Percentiles rank a stretch among this genome's conserved stretches.
Evolutionary conservation across 2,113 vertebrate species (phyloP).

Genomic region (Hydropotes inermis): DNA sequence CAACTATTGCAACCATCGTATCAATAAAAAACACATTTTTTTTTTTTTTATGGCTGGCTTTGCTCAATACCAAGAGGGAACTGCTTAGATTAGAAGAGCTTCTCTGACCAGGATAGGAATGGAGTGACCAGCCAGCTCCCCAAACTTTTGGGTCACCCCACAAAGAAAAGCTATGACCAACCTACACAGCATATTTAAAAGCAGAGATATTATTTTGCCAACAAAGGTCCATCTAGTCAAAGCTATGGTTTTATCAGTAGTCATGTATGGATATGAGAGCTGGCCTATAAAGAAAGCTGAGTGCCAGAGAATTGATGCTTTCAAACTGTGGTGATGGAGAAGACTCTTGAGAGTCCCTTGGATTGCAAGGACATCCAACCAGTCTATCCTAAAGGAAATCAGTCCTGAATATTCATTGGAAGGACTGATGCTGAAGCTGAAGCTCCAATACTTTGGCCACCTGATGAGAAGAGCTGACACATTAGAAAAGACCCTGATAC

Average conservation of each 20-base stretch:
- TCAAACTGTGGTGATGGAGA: neutral
- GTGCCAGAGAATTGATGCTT: neutral
- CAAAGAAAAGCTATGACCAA: neutral
- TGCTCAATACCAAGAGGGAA: neutral
- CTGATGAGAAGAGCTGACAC: neutral
- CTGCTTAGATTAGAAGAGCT: neutral
- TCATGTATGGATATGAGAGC: neutral
- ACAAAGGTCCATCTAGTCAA: neutral
- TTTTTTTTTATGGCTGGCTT: neutral
- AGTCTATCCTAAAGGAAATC: neutral
- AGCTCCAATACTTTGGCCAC: neutral
- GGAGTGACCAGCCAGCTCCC: neutral
- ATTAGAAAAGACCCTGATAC: neutral
- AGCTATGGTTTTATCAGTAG: neutral
- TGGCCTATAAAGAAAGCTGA: neutral
- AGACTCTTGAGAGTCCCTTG: neutral
- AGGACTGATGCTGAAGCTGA: neutral
- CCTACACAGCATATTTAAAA: neutral
- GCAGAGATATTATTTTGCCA: neutral
- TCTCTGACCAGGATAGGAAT: neutral
- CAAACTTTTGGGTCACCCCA: neutral
- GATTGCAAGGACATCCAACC: neutral
- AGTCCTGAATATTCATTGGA: neutral
- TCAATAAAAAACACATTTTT: neutral
- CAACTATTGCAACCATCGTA: neutral